Percentiles rank a stretch among this genome's conserved stretches.
Conservation (phyloP, 2,113 vertebrate species). For the Tichodroma muraria region DNA sequence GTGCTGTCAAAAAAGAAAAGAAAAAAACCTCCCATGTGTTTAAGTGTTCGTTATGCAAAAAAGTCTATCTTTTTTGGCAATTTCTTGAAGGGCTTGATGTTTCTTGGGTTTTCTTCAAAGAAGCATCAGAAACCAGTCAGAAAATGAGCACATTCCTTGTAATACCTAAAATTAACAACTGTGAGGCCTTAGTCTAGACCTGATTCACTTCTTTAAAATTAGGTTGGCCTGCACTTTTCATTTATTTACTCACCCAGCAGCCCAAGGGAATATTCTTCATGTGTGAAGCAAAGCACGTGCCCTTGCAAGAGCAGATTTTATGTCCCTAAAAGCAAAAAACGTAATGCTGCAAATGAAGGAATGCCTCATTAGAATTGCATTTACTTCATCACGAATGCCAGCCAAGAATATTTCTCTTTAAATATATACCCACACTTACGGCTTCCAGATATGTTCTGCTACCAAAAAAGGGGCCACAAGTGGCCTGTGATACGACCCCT, state of each 20-base stretch:
- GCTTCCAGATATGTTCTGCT: background rate
- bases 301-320: conserved; percentile 13
- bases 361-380: conserved; percentile 4
- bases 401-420: background rate
- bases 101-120: conserved; percentile 36
- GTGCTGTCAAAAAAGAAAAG: background rate
- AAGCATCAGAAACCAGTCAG: background rate
- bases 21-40: background rate
- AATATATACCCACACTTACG: background rate
- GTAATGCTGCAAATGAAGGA: background rate
- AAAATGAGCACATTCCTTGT: background rate
- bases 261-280: background rate
- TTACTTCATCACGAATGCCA: background rate
- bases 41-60: background rate
- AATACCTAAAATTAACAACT: background rate
- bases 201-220: conserved; percentile 22
- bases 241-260: conserved; percentile 25
- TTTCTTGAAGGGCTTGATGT: background rate
- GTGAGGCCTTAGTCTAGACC: background rate
- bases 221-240: background rate
- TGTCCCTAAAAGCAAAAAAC: conserved; percentile 19
- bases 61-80: background rate
- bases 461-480: background rate
- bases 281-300: conserved; percentile 12
- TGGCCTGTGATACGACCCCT: background rate